Evolutionary conservation across 2,888 invertebrate genomes (phyloP), one percentile per base, ranked within the genome.

Genomic region (Lepidochitona cinerea): DNA sequence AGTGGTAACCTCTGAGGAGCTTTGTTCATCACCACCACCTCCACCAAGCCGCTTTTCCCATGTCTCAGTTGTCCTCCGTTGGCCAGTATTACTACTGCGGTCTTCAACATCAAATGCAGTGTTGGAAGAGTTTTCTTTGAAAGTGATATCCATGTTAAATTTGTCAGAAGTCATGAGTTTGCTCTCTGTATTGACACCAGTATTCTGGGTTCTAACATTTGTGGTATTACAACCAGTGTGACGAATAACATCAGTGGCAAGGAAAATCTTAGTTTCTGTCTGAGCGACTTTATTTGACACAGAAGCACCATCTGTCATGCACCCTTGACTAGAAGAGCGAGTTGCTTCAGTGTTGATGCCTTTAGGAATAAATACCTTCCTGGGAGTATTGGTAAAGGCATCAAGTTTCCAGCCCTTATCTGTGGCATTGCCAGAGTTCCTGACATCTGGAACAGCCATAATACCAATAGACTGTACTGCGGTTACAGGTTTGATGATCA

Each of bases 401-500:
- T 88, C 87, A n/a, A 84, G 37, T 65, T 79, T 79, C 86, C 85
- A 87, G 4, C 83, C 85, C 73, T 82, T 82, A 68, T 87, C 87
- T 14, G 87, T 87, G 64, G 81, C 78, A 1, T 77, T 76, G 65
- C 78, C 74, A 33, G 82, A 79, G 68, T 85, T 81, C 33, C 79
- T 78, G 12, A 79, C 74, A 12, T 81, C 80, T 26, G 89, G 88
- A 67, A 84, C 79, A 33, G 84, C 85, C 64, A 83, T 84, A 32
- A 86, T 64, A 67, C 86, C 87, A 29, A 89, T 78, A 33, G 86
- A 83, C 49, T 84, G 83, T 68, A 79, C 86, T 7, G 78, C 74
- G 7, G 84, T 83, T 26, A 81, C 80, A 14, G 82, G 81, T 37
- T 84, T 78, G 3, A 89, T 80, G 9, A 86, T 85, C 36, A 89